Evolutionary conservation across 2,888 invertebrate genomes (phyloP), one percentile per base, ranked within the genome.

Genomic region (Tachina fera): DNA sequence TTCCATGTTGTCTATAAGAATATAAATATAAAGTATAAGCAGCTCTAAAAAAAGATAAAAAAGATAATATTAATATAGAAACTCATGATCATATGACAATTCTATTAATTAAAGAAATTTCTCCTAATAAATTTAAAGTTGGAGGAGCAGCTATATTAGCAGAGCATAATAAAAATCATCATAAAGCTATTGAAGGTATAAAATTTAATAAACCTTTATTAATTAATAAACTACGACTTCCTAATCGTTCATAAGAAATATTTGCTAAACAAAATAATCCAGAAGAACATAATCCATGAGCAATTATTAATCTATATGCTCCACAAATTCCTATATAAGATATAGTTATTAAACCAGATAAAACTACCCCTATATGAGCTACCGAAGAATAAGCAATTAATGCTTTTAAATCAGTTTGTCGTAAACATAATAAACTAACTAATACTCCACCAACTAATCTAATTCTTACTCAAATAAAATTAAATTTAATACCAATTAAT

Each of bases 121-220:
- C 95, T 0, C 95, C 94, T 87, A 95, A 91, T 92, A 96, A 94
- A 95, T 95, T 95, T 92, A 96, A 93, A 10, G 95, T 94, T 3
- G 95, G 95, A 1, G 96, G 95, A 68, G 95, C 94, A 0, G 95
- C 94, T 90, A 96, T 95, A 94, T 95, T 95, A 47, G 93, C 93
- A 49, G 93, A 93, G 90, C 94, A 92, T 89, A 96, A 93, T 91
- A 96, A 93, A 95, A 96, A 96, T 93, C 95, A 95, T 45, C 94
- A 95, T 88, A 95, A 93, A 88, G 93, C 92, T 90, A 95, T 92
- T 0, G 93, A 93, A 89, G 95, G 94, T 89, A 94, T 94, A 92
- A 94, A 93, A 93, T 93, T 94, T 91, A 95, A 93, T 92, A 95
- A 89, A 0, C 95, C 95, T 39, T 94, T 95, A 94, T 95, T 95